phyloP scores from a whole-genome alignment of 2,888 invertebrate species.

The Idaea straminata region DNA sequence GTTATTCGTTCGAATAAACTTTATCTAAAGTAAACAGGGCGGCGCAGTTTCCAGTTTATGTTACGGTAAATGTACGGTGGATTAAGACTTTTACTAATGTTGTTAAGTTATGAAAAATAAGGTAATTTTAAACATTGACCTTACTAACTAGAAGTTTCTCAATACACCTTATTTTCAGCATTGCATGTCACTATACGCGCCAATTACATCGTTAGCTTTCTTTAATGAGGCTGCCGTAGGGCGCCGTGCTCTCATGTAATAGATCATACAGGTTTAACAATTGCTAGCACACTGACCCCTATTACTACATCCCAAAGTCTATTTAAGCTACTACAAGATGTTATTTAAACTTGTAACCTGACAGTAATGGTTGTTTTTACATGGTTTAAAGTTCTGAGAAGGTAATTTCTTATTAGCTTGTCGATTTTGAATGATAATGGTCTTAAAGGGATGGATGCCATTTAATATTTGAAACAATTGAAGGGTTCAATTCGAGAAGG shows the following conservation, averaged over 20 bases:
- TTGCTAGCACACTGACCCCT: constrained; percentile 19
- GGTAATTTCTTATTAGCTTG: constrained; percentile 7
- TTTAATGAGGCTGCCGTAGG: constrained; percentile 60
- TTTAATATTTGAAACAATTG: neutral
- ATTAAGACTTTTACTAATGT: too few species aligned
- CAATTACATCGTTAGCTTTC: constrained; percentile 70
- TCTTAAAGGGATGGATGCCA: neutral
- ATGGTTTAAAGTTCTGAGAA: constrained; percentile 25
- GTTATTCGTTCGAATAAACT: too few species aligned
- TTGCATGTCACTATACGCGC: constrained; percentile 24
- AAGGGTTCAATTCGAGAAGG: too few species aligned
- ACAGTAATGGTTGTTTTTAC: constrained; percentile 33
- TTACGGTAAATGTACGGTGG: too few species aligned
- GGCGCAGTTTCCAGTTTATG: too few species aligned
- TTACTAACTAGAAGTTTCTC: constrained; percentile 12
- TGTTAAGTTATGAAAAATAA: neutral
- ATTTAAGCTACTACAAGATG: constrained; percentile 22
- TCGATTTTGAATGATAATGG: neutral
- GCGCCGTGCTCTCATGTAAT: constrained; percentile 36
- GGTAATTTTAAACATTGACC: neutral
- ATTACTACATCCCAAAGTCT: constrained; percentile 16
- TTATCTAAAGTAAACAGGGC: too few species aligned
- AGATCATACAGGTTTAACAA: constrained; percentile 36
- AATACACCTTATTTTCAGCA: constrained; percentile 9
- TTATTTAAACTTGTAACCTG: constrained; percentile 26